phyloP scores from a whole-genome alignment of 2,888 invertebrate species.

The Drosophila histrio region DNA sequence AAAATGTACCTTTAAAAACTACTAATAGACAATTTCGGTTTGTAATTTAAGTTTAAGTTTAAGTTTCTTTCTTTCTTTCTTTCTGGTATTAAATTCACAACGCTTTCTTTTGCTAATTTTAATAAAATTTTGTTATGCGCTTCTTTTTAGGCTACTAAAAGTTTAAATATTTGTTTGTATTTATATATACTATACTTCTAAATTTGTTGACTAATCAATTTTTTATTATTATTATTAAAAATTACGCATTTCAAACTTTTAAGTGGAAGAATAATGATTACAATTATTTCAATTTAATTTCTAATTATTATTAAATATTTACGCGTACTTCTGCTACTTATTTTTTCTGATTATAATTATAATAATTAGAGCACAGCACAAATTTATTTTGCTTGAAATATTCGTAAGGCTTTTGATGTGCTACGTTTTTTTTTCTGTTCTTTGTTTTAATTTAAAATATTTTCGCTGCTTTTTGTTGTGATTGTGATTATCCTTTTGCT shows the following conservation, averaged over 20 bases:
- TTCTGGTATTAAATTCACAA: slow-evolving; percentile 68
- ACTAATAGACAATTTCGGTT: slow-evolving; percentile 64
- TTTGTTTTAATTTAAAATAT: slow-evolving; percentile 11
- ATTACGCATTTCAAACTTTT: slow-evolving; percentile 70
- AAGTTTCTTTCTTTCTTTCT: slow-evolving; percentile 6
- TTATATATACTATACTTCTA: slow-evolving; percentile 20
- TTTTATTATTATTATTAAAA: slow-evolving; percentile 55
- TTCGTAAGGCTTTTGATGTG: slow-evolving; percentile 73
- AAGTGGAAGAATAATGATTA: slow-evolving; percentile 77
- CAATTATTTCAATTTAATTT: slow-evolving; percentile 28
- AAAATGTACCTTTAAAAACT: slow-evolving; percentile 67
- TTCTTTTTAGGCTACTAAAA: slow-evolving; percentile 49
- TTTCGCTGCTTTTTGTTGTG: slow-evolving; percentile 65
- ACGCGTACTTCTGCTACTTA: not conserved
- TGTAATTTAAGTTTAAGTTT: slow-evolving; percentile 21
- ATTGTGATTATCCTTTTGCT: slow-evolving; percentile 76
- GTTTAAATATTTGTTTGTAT: slow-evolving; percentile 30
- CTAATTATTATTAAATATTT: slow-evolving; percentile 28
- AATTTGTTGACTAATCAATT: slow-evolving; percentile 43
- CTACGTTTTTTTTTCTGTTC: slow-evolving; percentile 47
- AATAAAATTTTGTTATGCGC: slow-evolving; percentile 48
- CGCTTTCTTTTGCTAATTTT: slow-evolving; percentile 57
- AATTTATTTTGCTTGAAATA: slow-evolving; percentile 43
- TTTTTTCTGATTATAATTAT: slow-evolving; percentile 2
- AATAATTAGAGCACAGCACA: slow-evolving; percentile 72